phyloP scores from a whole-genome alignment of 2,797 vertebrate genomes.

The Sebastes variabilis region DNA sequence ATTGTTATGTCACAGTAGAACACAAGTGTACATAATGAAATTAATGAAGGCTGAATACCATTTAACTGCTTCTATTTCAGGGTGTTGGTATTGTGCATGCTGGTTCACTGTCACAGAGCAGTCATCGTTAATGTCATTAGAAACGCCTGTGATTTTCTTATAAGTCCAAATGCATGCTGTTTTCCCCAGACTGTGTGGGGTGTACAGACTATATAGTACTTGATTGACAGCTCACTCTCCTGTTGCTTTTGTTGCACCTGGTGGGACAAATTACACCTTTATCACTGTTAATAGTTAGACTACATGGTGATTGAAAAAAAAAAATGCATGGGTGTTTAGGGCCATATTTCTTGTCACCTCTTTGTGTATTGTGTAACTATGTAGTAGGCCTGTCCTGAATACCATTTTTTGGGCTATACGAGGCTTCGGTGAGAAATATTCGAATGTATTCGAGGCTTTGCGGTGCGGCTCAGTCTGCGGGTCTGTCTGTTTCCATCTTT shows the following conservation, averaged over 20 bases:
- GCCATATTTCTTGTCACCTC: neutral
- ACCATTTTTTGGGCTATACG: no score
- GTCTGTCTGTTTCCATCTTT: no score
- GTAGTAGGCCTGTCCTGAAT: no score
- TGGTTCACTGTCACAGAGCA: neutral
- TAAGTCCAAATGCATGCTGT: neutral
- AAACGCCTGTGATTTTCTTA: neutral
- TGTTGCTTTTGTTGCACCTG: neutral
- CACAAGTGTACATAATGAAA: neutral
- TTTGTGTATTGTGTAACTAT: neutral
- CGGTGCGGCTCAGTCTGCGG: fast-evolving
- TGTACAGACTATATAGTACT: neutral
- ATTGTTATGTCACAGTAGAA: neutral
- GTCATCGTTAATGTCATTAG: neutral
- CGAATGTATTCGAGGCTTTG: no score
- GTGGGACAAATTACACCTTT: neutral
- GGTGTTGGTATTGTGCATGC: neutral
- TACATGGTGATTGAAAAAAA: neutral
- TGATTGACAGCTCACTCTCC: neutral
- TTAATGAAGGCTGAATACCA: no score
- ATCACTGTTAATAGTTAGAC: neutral
- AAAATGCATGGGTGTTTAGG: neutral
- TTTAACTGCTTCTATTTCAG: neutral
- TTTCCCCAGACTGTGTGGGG: neutral
- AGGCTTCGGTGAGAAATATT: no score